Evolutionary conservation across 2,113 vertebrate genomes (phyloP).

Genomic region (Todiramphus saurophagus): DNA sequence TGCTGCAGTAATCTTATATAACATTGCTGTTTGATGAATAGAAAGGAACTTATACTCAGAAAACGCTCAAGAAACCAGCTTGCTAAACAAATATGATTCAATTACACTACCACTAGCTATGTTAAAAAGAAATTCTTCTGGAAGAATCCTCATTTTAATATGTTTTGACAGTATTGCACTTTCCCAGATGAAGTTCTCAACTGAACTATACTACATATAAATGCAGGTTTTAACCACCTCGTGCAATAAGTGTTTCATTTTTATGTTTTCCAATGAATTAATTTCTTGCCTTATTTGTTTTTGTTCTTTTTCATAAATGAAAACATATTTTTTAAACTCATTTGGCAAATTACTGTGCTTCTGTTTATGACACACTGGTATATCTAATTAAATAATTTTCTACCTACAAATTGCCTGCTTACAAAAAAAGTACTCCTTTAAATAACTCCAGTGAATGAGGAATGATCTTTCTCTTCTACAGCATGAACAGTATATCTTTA

Average conservation of each 20-base stretch:
- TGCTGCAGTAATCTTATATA: background rate
- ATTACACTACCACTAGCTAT: background rate
- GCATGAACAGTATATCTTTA: fast-evolving
- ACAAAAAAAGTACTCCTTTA: background rate
- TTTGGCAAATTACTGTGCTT: background rate
- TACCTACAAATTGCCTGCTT: background rate
- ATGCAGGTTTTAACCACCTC: background rate
- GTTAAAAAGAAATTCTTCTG: background rate
- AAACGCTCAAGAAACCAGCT: background rate
- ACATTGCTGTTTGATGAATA: background rate
- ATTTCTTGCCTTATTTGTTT: background rate
- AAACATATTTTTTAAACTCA: background rate
- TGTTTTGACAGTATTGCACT: background rate
- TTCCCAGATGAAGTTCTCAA: background rate
- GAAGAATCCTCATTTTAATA: background rate
- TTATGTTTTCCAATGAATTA: background rate
- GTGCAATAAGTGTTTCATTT: background rate
- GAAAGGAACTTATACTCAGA: background rate
- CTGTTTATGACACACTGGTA: background rate
- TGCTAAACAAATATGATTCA: background rate
- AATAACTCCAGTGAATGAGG: background rate
- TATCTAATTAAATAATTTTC: background rate
- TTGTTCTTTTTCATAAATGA: background rate
- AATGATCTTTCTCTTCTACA: background rate
- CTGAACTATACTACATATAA: background rate